Conservation (phyloP, 2,888 invertebrate genomes). For the Macaria notata region DNA sequence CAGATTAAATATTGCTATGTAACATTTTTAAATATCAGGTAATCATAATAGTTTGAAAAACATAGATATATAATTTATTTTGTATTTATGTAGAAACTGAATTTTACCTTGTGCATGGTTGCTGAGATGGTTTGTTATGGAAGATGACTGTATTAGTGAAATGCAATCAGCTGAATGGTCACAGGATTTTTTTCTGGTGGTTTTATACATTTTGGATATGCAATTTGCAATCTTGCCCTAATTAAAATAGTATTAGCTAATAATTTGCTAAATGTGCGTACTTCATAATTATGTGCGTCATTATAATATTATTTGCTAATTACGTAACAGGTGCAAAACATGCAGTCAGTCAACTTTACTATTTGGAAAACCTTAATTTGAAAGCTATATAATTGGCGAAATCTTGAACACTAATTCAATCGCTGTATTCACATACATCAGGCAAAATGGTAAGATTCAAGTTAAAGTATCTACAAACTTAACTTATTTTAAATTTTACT, state of each 20-base stretch:
- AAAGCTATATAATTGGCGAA: constrained; percentile 22
- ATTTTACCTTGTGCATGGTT: constrained; percentile 25
- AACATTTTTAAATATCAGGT: too few species aligned
- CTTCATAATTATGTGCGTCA: too few species aligned
- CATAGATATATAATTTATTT: too few species aligned
- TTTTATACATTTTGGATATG: constrained; percentile 17
- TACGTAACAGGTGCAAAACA: constrained; percentile 25
- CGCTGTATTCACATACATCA: background rate
- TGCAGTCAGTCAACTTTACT: constrained; percentile 4
- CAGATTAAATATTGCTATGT: too few species aligned
- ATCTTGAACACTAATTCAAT: constrained; percentile 13
- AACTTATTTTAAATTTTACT: background rate
- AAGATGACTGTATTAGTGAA: background rate
- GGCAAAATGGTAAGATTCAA: constrained; percentile 23
- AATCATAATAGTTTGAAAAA: too few species aligned
- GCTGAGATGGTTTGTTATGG: background rate
- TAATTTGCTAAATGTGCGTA: too few species aligned
- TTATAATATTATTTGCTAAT: constrained; percentile 3
- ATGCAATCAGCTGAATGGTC: background rate
- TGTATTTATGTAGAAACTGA: too few species aligned
- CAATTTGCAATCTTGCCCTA: background rate
- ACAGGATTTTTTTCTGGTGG: background rate
- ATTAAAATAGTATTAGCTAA: constrained; percentile 14
- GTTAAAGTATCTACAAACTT: too few species aligned
- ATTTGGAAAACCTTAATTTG: constrained; percentile 6